These are phyloP conservation scores for Epicauta chinensis DNA, from an alignment of 1,140 invertebrate genomes.

Conservation along the genomic window DNA sequence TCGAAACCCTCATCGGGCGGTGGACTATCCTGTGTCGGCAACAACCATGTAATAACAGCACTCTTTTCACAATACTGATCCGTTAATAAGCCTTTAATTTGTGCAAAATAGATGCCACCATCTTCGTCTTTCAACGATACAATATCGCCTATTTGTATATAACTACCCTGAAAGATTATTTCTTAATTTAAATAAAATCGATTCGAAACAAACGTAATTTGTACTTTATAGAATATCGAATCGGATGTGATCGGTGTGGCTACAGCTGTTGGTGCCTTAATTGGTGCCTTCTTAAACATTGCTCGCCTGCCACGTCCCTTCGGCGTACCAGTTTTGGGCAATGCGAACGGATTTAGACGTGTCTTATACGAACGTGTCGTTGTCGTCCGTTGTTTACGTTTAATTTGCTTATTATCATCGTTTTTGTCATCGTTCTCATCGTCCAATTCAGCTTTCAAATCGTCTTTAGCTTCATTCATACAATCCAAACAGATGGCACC, in stretches of 20 bases:
- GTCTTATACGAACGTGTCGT: slow-evolving; percentile 51
- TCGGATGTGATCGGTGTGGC: slow-evolving; percentile 74
- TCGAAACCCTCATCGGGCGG: slow-evolving; percentile 73
- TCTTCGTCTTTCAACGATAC: slow-evolving; percentile 77
- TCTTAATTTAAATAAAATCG: not conserved
- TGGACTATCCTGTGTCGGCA: slow-evolving; percentile 79
- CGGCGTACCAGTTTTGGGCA: slow-evolving; percentile 45
- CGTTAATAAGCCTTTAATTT: slow-evolving; percentile 80
- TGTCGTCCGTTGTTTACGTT: slow-evolving; percentile 51
- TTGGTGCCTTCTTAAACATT: slow-evolving; percentile 74
- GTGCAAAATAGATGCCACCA: slow-evolving; percentile 78
- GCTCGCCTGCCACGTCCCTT: slow-evolving; percentile 69
- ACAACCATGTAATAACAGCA: slow-evolving; percentile 86
- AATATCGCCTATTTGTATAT: slow-evolving; percentile 87
- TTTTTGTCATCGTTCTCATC: slow-evolving; percentile 42
- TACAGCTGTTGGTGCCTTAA: slow-evolving; percentile 73
- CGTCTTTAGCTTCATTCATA: slow-evolving; percentile 44
- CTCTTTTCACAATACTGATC: slow-evolving; percentile 93
- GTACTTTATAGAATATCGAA: slow-evolving; percentile 75
- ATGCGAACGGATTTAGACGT: slow-evolving; percentile 37
- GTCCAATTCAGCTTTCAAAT: slow-evolving; percentile 27
- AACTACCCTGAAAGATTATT: slow-evolving; percentile 55
- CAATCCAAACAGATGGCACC: slow-evolving; percentile 58
- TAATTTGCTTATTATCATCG: slow-evolving; percentile 35
- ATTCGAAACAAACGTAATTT: slow-evolving; percentile 8